A percentile compares a stretch with the other conserved stretches of the same genome.
These are phyloP conservation scores for Microchirus variegatus DNA, from an alignment of 2,797 vertebrate species.

Conservation along the genomic window DNA sequence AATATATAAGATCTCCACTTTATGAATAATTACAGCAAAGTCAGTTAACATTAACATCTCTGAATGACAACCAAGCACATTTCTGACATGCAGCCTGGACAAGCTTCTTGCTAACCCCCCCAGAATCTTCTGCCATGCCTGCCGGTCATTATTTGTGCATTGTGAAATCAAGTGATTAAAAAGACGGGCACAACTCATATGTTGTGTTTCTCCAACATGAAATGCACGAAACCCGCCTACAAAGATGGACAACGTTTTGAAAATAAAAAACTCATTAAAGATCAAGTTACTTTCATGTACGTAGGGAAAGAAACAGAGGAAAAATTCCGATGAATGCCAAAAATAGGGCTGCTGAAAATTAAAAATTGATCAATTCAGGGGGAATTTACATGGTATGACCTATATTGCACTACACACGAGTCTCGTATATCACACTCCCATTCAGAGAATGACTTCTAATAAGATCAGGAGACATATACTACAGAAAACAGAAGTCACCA, in stretches of 20 bases:
- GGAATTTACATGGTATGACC: constrained; percentile 48
- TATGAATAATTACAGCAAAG: neutral
- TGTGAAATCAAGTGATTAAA: constrained; percentile 56
- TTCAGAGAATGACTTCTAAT: constrained; percentile 44
- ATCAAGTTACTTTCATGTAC: constrained; percentile 31
- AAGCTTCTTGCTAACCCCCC: constrained; percentile 4
- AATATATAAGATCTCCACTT: neutral
- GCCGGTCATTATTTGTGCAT: constrained; percentile 59
- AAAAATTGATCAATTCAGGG: constrained; percentile 57
- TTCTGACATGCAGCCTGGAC: constrained; percentile 42
- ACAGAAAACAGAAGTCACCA: constrained; percentile 32
- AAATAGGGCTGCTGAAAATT: constrained; percentile 57
- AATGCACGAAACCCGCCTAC: constrained; percentile 44
- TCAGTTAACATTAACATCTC: constrained; percentile 12
- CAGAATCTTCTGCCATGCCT: constrained; percentile 40
- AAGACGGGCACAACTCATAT: constrained; percentile 51
- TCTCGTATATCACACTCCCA: constrained; percentile 29
- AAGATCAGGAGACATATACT: constrained; percentile 51
- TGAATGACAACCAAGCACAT: constrained; percentile 37
- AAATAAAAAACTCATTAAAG: constrained; percentile 63
- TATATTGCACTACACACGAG: constrained; percentile 29
- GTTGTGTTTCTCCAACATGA: constrained; percentile 26
- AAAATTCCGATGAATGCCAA: constrained; percentile 33
- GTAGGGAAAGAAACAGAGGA: constrained; percentile 23
- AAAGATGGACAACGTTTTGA: constrained; percentile 41